These are phyloP conservation scores for Barypeithes pellucidus DNA, from an alignment of 2,888 invertebrate genomes.

Conservation along the genomic window DNA sequence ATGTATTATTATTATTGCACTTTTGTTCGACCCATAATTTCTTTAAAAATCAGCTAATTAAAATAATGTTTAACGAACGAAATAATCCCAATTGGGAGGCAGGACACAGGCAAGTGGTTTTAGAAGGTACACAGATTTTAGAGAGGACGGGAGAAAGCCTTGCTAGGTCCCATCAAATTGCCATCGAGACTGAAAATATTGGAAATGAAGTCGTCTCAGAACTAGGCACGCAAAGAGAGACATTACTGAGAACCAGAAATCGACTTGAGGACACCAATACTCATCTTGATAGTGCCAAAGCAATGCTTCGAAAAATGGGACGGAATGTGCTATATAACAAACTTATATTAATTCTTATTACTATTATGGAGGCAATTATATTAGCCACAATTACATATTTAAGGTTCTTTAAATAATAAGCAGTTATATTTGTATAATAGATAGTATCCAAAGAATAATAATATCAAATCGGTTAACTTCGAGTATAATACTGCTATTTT, in stretches of 20 bases:
- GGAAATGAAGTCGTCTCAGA: constrained; percentile 85
- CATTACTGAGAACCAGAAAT: constrained; percentile 78
- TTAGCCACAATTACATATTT: constrained; percentile 77
- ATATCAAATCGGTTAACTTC: no score
- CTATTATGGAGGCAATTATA: constrained; percentile 80
- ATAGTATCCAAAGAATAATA: no score
- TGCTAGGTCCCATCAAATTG: constrained; percentile 80
- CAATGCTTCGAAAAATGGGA: constrained; percentile 79
- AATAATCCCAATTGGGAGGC: constrained; percentile 71
- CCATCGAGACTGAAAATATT: constrained; percentile 86
- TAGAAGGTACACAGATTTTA: constrained; percentile 74
- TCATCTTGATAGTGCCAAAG: constrained; percentile 78
- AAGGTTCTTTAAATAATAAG: constrained; percentile 72
- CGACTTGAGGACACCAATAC: constrained; percentile 82
- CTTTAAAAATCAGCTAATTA: background rate
- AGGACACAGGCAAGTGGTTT: constrained; percentile 74
- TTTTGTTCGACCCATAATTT: no score
- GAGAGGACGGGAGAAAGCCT: constrained; percentile 78
- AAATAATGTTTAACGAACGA: constrained; percentile 34
- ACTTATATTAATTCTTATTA: constrained; percentile 81
- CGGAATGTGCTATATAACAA: constrained; percentile 84
- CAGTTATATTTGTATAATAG: no score
- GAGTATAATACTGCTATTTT: no score
- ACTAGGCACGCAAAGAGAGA: constrained; percentile 83
- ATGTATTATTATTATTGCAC: no score